Evolutionary conservation across 1,140 invertebrate species (phyloP).

Genomic region (Drosophila repletoides): DNA sequence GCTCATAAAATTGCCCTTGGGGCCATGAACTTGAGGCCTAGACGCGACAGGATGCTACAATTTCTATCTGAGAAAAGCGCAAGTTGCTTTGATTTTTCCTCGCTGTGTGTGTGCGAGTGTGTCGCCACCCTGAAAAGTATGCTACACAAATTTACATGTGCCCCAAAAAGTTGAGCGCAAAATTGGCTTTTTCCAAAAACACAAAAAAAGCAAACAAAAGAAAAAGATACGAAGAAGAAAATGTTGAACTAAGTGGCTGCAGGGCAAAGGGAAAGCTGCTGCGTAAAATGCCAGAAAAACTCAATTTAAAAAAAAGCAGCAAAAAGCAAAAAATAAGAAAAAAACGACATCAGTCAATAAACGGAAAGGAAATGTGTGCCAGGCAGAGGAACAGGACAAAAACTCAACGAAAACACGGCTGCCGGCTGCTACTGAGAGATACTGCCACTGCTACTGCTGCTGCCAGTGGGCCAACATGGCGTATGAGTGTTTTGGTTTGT

Average conservation of each 20-base stretch:
- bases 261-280: slow-evolving; percentile 18
- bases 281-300: slow-evolving; percentile 53
- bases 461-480: slow-evolving; percentile 46
- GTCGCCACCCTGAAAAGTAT: slow-evolving; percentile 4
- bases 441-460: too few species aligned
- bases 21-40: slow-evolving; percentile 25
- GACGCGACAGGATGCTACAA: background rate
- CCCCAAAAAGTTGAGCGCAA: slow-evolving; percentile 46
- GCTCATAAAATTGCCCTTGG: slow-evolving; percentile 51
- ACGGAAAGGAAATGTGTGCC: slow-evolving; percentile 42
- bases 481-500: slow-evolving; percentile 63
- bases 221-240: slow-evolving; percentile 32
- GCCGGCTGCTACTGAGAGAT: slow-evolving; percentile 1
- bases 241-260: slow-evolving; percentile 50
- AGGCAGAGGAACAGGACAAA: slow-evolving; percentile 6
- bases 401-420: too few species aligned
- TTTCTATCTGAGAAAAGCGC: slow-evolving; percentile 42
- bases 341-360: slow-evolving; percentile 57
- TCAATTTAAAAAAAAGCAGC: slow-evolving; percentile 66
- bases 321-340: slow-evolving; percentile 35
- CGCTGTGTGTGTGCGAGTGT: too few species aligned
- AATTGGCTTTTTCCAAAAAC: slow-evolving; percentile 50
- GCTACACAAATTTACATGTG: slow-evolving; percentile 51
- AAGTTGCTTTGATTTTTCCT: slow-evolving; percentile 64
- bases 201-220: background rate